A percentile compares a stretch with the other conserved stretches of the same genome.
Evolutionary conservation across 2,113 vertebrate species (phyloP).

Genomic region (Hippocampus comes): DNA sequence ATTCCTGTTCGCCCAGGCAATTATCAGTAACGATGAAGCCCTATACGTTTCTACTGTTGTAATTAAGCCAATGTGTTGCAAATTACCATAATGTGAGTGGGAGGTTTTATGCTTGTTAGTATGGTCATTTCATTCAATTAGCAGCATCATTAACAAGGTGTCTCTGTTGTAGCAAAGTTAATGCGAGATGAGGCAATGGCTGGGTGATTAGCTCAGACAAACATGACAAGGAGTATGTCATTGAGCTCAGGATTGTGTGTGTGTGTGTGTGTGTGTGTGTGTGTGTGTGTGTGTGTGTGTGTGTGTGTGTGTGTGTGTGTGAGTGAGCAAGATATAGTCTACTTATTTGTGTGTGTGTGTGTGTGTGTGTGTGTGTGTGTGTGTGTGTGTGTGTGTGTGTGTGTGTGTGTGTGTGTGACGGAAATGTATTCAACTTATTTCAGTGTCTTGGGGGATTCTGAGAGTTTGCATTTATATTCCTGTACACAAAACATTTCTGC

Average conservation of each 20-base stretch:
- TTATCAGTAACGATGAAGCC: constrained; percentile 87
- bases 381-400: no score
- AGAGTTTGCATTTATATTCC: neutral
- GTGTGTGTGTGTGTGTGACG: neutral
- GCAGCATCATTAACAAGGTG: constrained; percentile 88
- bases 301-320: no score
- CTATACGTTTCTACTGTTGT: constrained; percentile 94
- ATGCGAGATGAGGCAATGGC: constrained; percentile 54
- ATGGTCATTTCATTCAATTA: constrained; percentile 99
- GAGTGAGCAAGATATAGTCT: no score
- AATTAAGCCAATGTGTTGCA: constrained; percentile 98
- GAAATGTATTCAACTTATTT: neutral
- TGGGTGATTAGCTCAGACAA: constrained; percentile 88
- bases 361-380: no score
- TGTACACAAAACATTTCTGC: neutral
- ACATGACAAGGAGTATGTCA: constrained; percentile 49
- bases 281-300: no score
- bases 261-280: neutral
- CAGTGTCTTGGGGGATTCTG: neutral
- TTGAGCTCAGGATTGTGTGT: neutral
- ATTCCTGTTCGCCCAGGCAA: constrained; percentile 89
- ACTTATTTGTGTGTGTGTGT: neutral
- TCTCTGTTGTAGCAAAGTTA: constrained; percentile 69
- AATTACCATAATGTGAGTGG: constrained; percentile 99
- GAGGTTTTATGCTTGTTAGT: constrained; percentile 99